Percentiles rank a stretch among this genome's conserved stretches.
Evolutionary conservation across 2,888 invertebrate species (phyloP).

Genomic region (Zelleria hepariella): DNA sequence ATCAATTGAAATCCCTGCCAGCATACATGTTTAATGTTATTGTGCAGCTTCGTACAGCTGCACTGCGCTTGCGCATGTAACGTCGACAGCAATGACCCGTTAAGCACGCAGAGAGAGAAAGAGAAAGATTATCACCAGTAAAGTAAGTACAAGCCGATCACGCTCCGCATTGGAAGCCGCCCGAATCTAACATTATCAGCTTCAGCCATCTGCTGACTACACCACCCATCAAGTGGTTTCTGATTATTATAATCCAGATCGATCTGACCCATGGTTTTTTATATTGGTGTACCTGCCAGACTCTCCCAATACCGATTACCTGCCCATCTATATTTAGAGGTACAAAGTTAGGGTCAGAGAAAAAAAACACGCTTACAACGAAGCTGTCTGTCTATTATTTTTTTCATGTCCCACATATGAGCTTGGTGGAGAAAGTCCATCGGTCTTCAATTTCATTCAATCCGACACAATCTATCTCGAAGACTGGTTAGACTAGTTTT

Average conservation of each 20-base stretch:
- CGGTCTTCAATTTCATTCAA: conserved; percentile 4
- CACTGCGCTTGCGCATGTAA: conserved; percentile 25
- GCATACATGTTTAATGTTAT: conserved; percentile 59
- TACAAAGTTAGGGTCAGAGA: neutral
- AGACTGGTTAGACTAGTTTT: conserved; percentile 26
- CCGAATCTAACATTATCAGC: neutral
- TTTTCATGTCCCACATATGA: neutral
- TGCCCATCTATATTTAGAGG: neutral
- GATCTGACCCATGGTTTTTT: neutral
- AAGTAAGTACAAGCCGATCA: neutral
- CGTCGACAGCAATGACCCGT: conserved; percentile 21
- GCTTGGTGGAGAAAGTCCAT: neutral
- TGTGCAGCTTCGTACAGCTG: conserved; percentile 45
- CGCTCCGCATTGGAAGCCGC: neutral
- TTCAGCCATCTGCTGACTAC: neutral
- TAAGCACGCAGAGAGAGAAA: conserved; percentile 23
- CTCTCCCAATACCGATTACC: neutral
- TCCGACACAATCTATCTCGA: too few species aligned
- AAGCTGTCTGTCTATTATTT: neutral
- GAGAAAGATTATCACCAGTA: neutral
- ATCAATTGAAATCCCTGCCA: conserved; percentile 58
- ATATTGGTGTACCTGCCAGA: neutral
- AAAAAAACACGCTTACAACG: neutral
- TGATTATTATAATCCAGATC: neutral
- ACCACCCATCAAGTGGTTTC: neutral